Evolutionary conservation across 2,888 invertebrate species (phyloP), one percentile per base, ranked within the genome.

Genomic region (Nysson spinosus): DNA sequence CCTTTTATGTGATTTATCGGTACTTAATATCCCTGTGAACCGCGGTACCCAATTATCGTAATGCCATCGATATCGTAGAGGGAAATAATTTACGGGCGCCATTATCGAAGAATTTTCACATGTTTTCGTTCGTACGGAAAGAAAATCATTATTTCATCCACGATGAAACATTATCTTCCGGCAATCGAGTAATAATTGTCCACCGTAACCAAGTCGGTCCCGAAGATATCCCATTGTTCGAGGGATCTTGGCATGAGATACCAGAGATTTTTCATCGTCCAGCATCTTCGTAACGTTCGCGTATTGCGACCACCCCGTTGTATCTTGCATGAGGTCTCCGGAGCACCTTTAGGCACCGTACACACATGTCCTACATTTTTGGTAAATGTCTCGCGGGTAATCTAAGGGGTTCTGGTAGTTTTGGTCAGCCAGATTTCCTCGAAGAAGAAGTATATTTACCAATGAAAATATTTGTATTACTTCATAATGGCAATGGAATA

Each of bases 141-240:
- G 62, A 74, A 70, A 74, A 68, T 64, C 52, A 75, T 70, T 67
- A 68, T 72, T 66, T 75, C 57, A 72, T 72, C 75, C 62, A 69
- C 69, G 75, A 75, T 71, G 72, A 75, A 69, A 67, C 69, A 75
- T 75, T 75, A 75, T 75, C 75, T 75, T 72, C 69, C 62, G 72
- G 57, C 75, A 72, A 75, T 75, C 76, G 70, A 67, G 57, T 60
- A 76, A 78, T 74, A 71, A 69, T 78, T 77, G 76, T 78, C 76
- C 74, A 70, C 72, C 67, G 72, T 72, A 72, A 70, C 64, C 73
- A 58, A 75, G 46, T 72, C 72, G 55, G 72, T 71, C 56, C 65
- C 70, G 63, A 75, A 75, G 73, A 76, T 82, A 79, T 80, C 79
- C 81, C 81, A 81, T 84, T 85, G 85, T 83, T 84, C 80, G 73